Base-by-base conservation (phyloP, 2,113 vertebrate species). In the Eurystomus gularis region DNA sequence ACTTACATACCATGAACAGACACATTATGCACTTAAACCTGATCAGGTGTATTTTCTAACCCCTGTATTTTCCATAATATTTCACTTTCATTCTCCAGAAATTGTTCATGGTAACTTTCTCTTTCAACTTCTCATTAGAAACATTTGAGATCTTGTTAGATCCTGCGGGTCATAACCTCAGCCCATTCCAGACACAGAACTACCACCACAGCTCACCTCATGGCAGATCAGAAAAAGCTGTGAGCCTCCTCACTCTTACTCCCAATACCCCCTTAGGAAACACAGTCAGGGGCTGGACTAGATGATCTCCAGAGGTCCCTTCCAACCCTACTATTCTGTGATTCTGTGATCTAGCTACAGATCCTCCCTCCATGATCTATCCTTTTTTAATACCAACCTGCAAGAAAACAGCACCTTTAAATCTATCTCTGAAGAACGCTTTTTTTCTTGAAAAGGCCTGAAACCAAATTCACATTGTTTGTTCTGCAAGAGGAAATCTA, bases 81-180 rank as follows among this genome's bases (percentile, higher is more conserved):
- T 77, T 77, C 58, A 51, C 35, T 61, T 68, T 12, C 20, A 14
- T 44, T 77, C 58, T 81, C 25, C 71, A 91, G 81, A 61, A 83
- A 60, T 2, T 55, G 64, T 20, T 57, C 72, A 72, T 1, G 35
- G 20, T 46, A 71, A 46, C 16, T 48, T 2, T 0, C 2, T 23
- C 64, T 69, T 87, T 79, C 42, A 62, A 5, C 28, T 26, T 75
- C 21, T 31, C 69, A 35, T 58, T 7, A 44, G 46, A 65, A 89
- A 51, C 20, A 44, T 10, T 0, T 33, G 69, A 54, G 37, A 52
- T 20, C 35, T 33, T 14, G 16, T 21, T n/a, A 15, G 40, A 49
- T 24, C 19, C 29, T 0, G 19, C 10, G 10, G 42, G 39, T 54
- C 31, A 11, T 2, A 54, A 61, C 0, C 3, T 6, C 10, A 62